Evolutionary conservation across 2,113 vertebrate species (phyloP).

Genomic region (Lophius piscatorius): DNA sequence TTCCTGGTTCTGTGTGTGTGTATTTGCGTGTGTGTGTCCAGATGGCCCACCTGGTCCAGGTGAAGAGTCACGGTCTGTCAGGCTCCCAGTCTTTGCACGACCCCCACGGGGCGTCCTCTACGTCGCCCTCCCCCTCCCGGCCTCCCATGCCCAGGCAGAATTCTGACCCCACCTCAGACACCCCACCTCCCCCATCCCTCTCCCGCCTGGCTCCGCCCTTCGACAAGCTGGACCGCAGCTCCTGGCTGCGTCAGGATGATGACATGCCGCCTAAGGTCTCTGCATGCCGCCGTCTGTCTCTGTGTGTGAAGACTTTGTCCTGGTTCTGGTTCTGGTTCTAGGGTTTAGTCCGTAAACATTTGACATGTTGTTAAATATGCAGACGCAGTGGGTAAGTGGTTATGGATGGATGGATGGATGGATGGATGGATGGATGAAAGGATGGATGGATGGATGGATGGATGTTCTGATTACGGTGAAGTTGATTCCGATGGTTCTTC

Average conservation of each 20-base stretch:
- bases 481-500: no score
- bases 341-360: no score
- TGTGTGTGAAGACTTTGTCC: no score
- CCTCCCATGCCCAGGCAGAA: conserved; percentile 98
- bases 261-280: conserved; percentile 96
- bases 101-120: conserved; percentile 93
- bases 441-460: no score
- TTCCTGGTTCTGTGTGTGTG: conserved; percentile 40
- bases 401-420: no score
- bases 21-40: conserved; percentile 59
- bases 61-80: conserved; percentile 95
- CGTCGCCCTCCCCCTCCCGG: conserved; percentile 91
- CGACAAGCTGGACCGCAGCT: conserved; percentile 95
- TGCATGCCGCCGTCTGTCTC: conserved; percentile 45
- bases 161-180: conserved; percentile 98
- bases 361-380: no score
- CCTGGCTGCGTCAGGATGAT: conserved; percentile 98
- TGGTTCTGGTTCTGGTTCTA: no score
- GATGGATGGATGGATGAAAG: no score
- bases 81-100: conserved; percentile 98
- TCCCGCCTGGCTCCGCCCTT: conserved; percentile 86
- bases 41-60: conserved; percentile 93
- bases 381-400: no score
- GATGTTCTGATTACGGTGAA: no score
- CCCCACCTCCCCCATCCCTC: conserved; percentile 91